A percentile compares a stretch with the other conserved stretches of the same genome.
These are phyloP conservation scores for Caenorhabditis zanzibari DNA, from an alignment of 2,888 invertebrate species.

Conservation along the genomic window DNA sequence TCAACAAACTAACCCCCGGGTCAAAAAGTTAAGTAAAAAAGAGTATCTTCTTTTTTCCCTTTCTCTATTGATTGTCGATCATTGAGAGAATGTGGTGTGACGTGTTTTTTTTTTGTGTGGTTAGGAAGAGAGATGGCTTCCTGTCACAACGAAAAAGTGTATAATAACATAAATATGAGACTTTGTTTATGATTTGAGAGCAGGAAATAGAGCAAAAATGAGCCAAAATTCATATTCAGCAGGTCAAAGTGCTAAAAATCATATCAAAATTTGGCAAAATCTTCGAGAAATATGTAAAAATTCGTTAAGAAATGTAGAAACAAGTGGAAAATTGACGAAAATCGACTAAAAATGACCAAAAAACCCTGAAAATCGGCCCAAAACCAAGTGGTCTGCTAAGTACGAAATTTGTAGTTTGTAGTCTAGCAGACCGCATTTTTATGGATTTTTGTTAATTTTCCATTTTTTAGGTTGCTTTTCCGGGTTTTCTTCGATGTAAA, in stretches of 20 bases:
- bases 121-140: slow-evolving; percentile 11
- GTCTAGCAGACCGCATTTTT: not conserved
- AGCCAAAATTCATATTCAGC: not conserved
- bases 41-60: not conserved
- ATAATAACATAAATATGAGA: not conserved
- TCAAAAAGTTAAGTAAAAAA: not conserved
- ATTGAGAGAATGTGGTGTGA: slow-evolving; percentile 17
- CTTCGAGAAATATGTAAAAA: too few species aligned
- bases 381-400: too few species aligned
- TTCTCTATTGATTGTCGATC: slow-evolving; percentile 45
- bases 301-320: too few species aligned
- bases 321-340: too few species aligned
- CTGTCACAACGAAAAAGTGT: slow-evolving; percentile 9
- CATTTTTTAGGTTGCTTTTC: too few species aligned
- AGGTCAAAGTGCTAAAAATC: not conserved
- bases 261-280: not conserved
- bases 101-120: not conserved
- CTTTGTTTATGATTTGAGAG: not conserved
- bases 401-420: too few species aligned
- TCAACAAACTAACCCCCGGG: slow-evolving; percentile 7
- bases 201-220: not conserved
- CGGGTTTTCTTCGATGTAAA: too few species aligned
- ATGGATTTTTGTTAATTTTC: too few species aligned
- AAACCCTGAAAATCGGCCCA: too few species aligned
- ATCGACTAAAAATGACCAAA: too few species aligned